Evolutionary conservation across 2,888 invertebrate species (phyloP), one percentile per base, ranked within the genome.

Genomic region (Melitaea athalia): DNA sequence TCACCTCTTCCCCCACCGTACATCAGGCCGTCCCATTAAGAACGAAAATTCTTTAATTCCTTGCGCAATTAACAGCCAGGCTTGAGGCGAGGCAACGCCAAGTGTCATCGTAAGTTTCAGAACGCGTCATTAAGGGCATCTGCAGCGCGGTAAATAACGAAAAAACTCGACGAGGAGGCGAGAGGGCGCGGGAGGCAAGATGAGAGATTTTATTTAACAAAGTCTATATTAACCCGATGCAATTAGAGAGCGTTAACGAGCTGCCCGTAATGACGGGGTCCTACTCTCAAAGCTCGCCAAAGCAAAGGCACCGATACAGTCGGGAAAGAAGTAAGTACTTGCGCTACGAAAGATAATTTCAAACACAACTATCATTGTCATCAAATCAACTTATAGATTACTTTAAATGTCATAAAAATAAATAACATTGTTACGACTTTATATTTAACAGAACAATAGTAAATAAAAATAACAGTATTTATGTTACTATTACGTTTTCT

Each of bases 151-250:
- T 91, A 91, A 91, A 91, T 91, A 90, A 91, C 85, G 87, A 87
- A 89, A 91, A 90, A 91, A 88, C 81, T 77, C 80, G 67, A 71
- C 72, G 72, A 74, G 68, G 70, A 74, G 61, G 67, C 64, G 52
- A 70, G 74, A 76, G 70, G 74, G 80, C 80, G 79, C 74, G 76
- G 76, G 82, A 82, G 82, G 80, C 76, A 84, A 82, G 88, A 90
- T 88, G 91, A 90, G 91, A 91, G 92, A 92, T 92, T 92, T 92
- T 92, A 92, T 92, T 92, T 91, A 92, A 92, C 92, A 92, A 92
- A 92, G 92, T 92, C 91, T 92, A 91, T 92, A 92, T 92, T 92
- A 92, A 92, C 90, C 91, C 91, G 88, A 90, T 89, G 92, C 92
- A 92, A 92, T 92, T 92, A 92, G 89, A 89, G 92, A 87, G 78